Base-by-base conservation (phyloP, 1,140 invertebrate species). In the Gryon sp. region DNA sequence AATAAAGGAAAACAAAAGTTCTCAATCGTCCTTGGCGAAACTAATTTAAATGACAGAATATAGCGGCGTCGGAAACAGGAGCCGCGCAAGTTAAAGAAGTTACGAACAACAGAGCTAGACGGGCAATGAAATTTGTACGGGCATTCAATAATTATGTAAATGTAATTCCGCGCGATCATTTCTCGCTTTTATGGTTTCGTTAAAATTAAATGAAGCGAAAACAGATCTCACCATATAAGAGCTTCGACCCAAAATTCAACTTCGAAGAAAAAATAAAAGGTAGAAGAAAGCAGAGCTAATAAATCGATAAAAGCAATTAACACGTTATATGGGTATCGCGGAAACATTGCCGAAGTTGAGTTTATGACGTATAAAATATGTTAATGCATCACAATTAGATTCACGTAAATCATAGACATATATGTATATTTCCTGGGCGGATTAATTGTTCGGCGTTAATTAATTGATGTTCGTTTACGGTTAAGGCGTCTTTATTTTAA, bases 291-390 rank as follows among this genome's bases (percentile, higher is more conserved):
- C 28, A 2, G n/a, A n/a, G n/a, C n/a, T n/a, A n/a, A n/a, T n/a
- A 1, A 52, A 52, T 52, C 46, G 30, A 52, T 52, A 52, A 52
- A 52, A 34, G 46, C 22, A 52, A 52, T 52, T 52, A 52, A 52
- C 30, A 52, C 46, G n/a, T n/a, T n/a, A n/a, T n/a, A n/a, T n/a
- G n/a, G n/a, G n/a, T n/a, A n/a, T n/a, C n/a, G n/a, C n/a, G n/a
- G n/a, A n/a, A n/a, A n/a, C n/a, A n/a, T n/a, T n/a, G n/a, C n/a
- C n/a, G n/a, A n/a, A n/a, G n/a, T n/a, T n/a, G n/a, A n/a, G n/a
- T n/a, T n/a, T n/a, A n/a, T n/a, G n/a, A n/a, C n/a, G n/a, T n/a
- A n/a, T n/a, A n/a, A n/a, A n/a, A n/a, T n/a, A n/a, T n/a, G n/a
- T n/a, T n/a, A n/a, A n/a, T n/a, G n/a, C n/a, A n/a, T n/a, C n/a